Base-by-base conservation (phyloP, 1,140 invertebrate genomes). In the Ips typographus region DNA sequence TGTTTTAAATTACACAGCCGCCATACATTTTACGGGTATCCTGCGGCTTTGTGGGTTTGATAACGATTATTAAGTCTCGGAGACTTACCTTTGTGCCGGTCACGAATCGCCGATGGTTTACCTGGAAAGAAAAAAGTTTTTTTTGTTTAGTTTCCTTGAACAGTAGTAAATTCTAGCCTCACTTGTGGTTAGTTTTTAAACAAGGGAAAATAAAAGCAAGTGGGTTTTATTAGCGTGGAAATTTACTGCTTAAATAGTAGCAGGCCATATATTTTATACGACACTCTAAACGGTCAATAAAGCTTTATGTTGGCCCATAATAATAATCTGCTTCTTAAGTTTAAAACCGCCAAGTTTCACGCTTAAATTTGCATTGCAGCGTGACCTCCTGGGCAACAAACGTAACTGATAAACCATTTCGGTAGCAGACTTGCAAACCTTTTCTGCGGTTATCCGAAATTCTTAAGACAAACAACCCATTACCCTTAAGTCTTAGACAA, bases 401-500 rank as follows among this genome's bases (percentile, higher is more conserved):
- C 22, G 22, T 22, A 22, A 22, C 22, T 22, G 22, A 22, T 22
- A 22, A 22, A 8, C 42, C 22, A 41, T 61, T 36, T 7, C 39
- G 7, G 42, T 2, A 55, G 6, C 38, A 56, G 42, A 47, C 38
- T 66, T 58, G n/a, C 56, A 22, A 22, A 22, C 64, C 40, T 57
- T 59, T 66, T 58, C 4, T 5, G 36, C 56, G 42, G 41, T 56
- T 68, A 66, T 66, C 53, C 47, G 43, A 66, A 36, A 44, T 66
- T 66, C 55, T 37, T 58, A 66, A 40, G 55, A 44, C 55, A 66
- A 66, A 66, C 64, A 66, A 66, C 53, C 64, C 59, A 68, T 68
- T 68, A 62, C 39, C 49, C 38, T 22, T 62, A 62, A 68, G 66
- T 68, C 66, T 62, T 36, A 62, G 66, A 68, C 66, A 60, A 68